phyloP scores from a whole-genome alignment of 2,113 vertebrate species.

The Tragelaphus buxtoni region DNA sequence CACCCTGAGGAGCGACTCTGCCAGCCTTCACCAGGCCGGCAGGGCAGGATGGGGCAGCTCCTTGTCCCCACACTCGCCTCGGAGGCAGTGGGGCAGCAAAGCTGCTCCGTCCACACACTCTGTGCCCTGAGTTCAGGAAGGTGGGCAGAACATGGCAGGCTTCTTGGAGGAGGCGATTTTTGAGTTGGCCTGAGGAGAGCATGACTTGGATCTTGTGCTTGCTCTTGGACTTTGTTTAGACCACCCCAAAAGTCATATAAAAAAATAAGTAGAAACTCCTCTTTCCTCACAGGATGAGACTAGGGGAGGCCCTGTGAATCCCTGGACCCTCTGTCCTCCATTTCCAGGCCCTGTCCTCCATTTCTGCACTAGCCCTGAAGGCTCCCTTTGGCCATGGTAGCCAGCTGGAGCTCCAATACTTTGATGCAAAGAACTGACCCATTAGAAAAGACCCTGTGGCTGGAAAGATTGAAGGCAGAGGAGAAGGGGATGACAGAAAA shows the following conservation, averaged over 20 bases:
- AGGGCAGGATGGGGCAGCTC: neutral
- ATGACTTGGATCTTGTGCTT: neutral
- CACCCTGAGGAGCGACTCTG: fast-evolving
- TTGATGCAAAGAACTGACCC: neutral
- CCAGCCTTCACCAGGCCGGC: neutral
- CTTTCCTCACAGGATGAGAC: neutral
- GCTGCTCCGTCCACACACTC: neutral
- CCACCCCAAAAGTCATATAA: neutral
- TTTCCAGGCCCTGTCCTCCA: neutral
- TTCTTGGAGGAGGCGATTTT: neutral
- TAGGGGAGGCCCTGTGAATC: neutral
- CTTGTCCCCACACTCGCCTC: neutral
- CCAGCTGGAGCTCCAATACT: neutral
- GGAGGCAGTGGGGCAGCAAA: neutral
- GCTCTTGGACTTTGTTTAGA: neutral
- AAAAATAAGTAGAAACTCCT: neutral
- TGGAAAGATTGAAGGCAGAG: neutral
- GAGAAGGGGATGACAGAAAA: neutral
- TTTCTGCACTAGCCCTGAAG: fast-evolving
- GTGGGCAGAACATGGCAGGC: neutral
- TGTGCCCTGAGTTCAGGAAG: neutral
- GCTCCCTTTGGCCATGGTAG: neutral
- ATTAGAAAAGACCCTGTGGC: neutral
- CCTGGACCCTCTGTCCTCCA: fast-evolving
- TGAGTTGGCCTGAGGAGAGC: neutral